phyloP scores from a whole-genome alignment of 2,113 vertebrate species.

The Cephalophus harveyi region DNA sequence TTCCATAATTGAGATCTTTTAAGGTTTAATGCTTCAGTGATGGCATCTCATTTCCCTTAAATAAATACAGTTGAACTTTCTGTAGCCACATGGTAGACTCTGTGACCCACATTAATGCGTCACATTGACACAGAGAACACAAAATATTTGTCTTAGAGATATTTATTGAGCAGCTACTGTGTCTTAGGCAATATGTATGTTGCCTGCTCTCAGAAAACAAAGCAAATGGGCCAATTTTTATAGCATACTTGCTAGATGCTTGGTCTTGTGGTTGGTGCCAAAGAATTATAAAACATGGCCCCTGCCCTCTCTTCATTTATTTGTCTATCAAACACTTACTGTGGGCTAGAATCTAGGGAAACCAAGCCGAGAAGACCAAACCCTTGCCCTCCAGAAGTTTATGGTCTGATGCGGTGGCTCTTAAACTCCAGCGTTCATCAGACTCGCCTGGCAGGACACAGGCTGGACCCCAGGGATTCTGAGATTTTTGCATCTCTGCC shows the following conservation, averaged over 20 bases:
- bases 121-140: background rate
- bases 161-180: background rate
- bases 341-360: background rate
- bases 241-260: background rate
- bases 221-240: background rate
- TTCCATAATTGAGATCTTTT: background rate
- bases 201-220: background rate
- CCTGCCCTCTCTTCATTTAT: background rate
- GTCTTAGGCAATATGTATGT: background rate
- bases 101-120: background rate
- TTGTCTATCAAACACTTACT: background rate
- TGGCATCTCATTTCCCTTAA: background rate
- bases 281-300: background rate
- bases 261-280: background rate
- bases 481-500: background rate
- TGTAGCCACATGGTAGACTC: background rate
- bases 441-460: background rate
- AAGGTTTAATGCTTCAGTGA: background rate
- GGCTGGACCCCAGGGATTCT: background rate
- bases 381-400: background rate
- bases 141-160: background rate
- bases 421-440: background rate
- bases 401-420: background rate
- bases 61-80: background rate
- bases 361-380: background rate